Conservation (phyloP, 1,140 invertebrate genomes). For the Probaryconus sp. region DNA sequence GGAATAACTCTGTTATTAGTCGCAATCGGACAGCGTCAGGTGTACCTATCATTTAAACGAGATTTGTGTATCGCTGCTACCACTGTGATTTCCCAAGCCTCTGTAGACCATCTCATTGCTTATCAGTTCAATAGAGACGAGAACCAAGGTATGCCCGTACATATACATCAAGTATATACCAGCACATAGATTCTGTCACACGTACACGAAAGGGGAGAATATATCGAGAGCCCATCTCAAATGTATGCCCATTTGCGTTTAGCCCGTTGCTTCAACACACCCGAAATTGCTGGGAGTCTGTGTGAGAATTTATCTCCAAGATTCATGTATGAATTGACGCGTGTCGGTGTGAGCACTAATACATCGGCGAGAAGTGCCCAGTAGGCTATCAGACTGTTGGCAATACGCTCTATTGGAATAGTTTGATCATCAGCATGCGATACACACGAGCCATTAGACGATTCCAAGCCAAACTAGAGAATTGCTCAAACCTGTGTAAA, state of each 20-base stretch:
- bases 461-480: conserved; percentile 48
- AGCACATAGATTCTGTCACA: not conserved
- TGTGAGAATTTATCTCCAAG: conserved; percentile 56
- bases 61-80: conserved; percentile 32
- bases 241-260: conserved; percentile 45
- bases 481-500: conserved; percentile 48
- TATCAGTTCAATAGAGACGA: conserved; percentile 43
- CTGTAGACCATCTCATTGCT: conserved; percentile 42
- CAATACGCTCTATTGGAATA: conserved; percentile 64
- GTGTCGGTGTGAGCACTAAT: conserved; percentile 8
- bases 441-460: conserved; percentile 62
- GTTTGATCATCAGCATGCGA: conserved; percentile 63
- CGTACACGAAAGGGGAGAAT: conserved; percentile 12
- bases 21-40: conserved; percentile 22
- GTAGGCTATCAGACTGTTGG: conserved; percentile 55
- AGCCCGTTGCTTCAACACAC: conserved; percentile 24
- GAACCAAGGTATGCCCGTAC: conserved; percentile 17
- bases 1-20: conserved; percentile 38
- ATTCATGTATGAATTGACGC: conserved; percentile 34
- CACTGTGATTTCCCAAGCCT: conserved; percentile 31
- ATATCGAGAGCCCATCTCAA: conserved; percentile 31
- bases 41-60: conserved; percentile 36
- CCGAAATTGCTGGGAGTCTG: conserved; percentile 29
- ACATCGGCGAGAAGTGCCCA: conserved; percentile 36
- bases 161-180: not conserved